phyloP scores from a whole-genome alignment of 2,797 vertebrate genomes.

The Ctenopoma multispine region DNA sequence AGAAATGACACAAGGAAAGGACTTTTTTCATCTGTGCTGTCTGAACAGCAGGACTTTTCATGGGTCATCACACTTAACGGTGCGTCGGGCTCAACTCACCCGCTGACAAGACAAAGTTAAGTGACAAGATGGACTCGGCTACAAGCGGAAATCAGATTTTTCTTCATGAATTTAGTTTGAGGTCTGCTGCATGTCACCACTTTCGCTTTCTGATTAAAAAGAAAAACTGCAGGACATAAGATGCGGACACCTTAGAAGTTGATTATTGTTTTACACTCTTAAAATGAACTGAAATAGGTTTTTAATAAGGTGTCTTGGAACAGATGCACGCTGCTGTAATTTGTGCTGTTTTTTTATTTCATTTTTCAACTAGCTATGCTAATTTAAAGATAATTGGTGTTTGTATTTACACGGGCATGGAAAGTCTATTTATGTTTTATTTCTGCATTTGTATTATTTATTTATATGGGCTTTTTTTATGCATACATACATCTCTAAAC shows the following conservation, averaged over 20 bases:
- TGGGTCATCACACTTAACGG: slow-evolving; percentile 22
- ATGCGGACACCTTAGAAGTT: slow-evolving; percentile 8
- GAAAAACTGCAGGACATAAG: slow-evolving; percentile 3
- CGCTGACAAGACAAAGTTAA: neutral
- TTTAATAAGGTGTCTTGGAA: neutral
- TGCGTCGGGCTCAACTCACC: slow-evolving; percentile 14
- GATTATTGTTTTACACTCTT: slow-evolving; percentile 17
- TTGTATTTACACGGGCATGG: neutral
- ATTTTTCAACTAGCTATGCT: neutral
- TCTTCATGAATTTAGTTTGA: slow-evolving; percentile 5
- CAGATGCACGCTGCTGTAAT: neutral
- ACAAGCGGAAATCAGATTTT: slow-evolving; percentile 16
- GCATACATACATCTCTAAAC: slow-evolving; percentile 8
- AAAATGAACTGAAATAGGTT: neutral
- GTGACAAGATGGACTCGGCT: slow-evolving; percentile 6
- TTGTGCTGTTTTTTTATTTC: neutral
- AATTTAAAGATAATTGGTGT: slow-evolving; percentile 9
- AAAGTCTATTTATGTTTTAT: neutral
- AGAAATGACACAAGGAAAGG: slow-evolving; percentile 10
- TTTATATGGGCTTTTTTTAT: slow-evolving; percentile 6
- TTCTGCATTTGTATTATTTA: slow-evolving; percentile 23
- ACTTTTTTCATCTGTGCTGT: neutral
- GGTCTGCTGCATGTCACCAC: slow-evolving; percentile 26
- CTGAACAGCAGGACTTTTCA: slow-evolving; percentile 33
- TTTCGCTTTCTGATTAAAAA: slow-evolving; percentile 51